Conservation (phyloP, 2,888 invertebrate species). For the Trissolcus brochymenae region DNA sequence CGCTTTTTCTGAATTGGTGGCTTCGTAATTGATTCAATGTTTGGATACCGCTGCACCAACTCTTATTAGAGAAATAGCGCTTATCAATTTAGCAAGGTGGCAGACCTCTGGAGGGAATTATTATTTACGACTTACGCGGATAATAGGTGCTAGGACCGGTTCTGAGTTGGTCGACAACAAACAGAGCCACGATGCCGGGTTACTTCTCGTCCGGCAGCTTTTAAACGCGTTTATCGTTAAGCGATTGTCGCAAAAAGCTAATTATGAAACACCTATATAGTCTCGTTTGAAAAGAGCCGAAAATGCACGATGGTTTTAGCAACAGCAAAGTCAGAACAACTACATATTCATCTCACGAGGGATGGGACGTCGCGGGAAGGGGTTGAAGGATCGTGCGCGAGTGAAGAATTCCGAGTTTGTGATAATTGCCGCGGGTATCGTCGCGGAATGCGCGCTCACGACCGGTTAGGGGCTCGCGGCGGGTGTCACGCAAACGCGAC, state of each 20-base stretch:
- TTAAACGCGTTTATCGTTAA: conserved; percentile 23
- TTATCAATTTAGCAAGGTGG: conserved; percentile 44
- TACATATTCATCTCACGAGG: background rate
- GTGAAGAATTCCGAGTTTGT: conserved; percentile 44
- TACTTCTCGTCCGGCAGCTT: conserved; percentile 15
- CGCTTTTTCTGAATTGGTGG: conserved; percentile 24
- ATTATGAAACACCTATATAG: conserved; percentile 49
- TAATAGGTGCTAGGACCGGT: conserved; percentile 33
- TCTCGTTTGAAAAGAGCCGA: conserved; percentile 6
- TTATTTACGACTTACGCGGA: conserved; percentile 32
- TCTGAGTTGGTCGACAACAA: conserved; percentile 21
- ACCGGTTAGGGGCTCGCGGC: conserved; percentile 53
- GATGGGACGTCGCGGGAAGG: background rate
- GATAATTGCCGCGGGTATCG: conserved; percentile 48
- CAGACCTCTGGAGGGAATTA: conserved; percentile 19
- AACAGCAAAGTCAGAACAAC: conserved; percentile 37
- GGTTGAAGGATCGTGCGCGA: conserved; percentile 29
- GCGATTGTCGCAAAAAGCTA: conserved; percentile 45
- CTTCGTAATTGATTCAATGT: conserved; percentile 38
- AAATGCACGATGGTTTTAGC: background rate
- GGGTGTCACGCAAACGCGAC: conserved; percentile 58
- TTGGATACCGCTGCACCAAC: conserved; percentile 7
- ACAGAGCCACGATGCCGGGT: conserved; percentile 1
- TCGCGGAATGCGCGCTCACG: conserved; percentile 43
- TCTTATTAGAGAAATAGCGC: conserved; percentile 27